Conservation (phyloP, 2,113 vertebrate genomes). For the Fukomys damarensis region DNA sequence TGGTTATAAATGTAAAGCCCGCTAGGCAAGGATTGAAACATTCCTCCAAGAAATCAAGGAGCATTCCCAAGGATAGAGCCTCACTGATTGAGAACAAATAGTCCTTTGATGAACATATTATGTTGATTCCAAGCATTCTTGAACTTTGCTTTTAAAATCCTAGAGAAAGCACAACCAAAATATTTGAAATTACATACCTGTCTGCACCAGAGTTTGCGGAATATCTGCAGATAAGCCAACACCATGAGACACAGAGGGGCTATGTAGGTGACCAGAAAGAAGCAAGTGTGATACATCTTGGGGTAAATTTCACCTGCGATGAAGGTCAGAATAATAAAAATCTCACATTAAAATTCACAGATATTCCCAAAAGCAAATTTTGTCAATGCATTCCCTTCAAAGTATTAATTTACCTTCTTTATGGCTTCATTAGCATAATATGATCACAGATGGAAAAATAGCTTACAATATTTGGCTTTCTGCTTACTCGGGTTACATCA, state of each 20-base stretch:
- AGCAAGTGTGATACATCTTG: conserved; percentile 96
- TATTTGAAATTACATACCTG: conserved; percentile 88
- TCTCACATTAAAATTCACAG: conserved; percentile 37
- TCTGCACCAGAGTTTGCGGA: conserved; percentile 97
- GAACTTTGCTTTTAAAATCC: conserved; percentile 9
- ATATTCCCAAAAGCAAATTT: not conserved
- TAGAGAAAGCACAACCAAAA: conserved; percentile 20
- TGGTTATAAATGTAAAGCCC: not conserved
- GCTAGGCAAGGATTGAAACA: not conserved
- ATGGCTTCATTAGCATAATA: not conserved
- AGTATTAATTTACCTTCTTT: not conserved
- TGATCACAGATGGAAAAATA: not conserved
- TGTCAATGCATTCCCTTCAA: not conserved
- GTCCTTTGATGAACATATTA: not conserved
- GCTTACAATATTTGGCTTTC: not conserved
- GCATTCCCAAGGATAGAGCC: not conserved
- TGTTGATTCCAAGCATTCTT: not conserved
- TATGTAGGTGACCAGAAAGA: conserved; percentile 97
- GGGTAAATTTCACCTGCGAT: conserved; percentile 94
- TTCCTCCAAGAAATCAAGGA: not conserved
- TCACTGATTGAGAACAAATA: not conserved
- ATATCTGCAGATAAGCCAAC: conserved; percentile 98
- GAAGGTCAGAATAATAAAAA: conserved; percentile 70
- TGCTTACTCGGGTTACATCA: not conserved
- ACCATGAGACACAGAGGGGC: conserved; percentile 98